Percentiles rank a stretch among this genome's conserved stretches.
Conservation (phyloP, 2,797 vertebrate species). For the Melanotaenia trifasciata region DNA sequence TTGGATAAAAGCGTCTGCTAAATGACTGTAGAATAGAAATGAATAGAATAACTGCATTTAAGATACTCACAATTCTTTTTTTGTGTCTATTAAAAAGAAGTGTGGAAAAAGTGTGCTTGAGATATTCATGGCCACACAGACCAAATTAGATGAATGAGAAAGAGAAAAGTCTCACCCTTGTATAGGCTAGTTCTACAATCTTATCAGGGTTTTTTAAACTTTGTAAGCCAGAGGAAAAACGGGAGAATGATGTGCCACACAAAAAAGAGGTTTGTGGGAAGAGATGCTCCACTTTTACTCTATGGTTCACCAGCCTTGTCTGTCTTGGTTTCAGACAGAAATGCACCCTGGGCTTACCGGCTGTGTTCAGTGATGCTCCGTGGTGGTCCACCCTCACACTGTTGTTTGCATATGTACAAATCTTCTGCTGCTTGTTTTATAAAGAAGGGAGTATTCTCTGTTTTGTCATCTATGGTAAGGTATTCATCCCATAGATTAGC, state of each 20-base stretch:
- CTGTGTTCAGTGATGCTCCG: slow-evolving; percentile 63
- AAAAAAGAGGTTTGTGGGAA: slow-evolving; percentile 58
- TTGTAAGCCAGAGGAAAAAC: slow-evolving; percentile 23
- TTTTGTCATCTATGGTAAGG: slow-evolving; percentile 45
- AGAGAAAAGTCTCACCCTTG: slow-evolving; percentile 22
- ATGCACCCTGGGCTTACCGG: slow-evolving; percentile 68
- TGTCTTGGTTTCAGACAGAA: slow-evolving; percentile 73
- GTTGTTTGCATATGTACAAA: slow-evolving; percentile 58
- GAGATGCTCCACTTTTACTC: slow-evolving; percentile 71
- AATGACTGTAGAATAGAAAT: too few relatives aligned
- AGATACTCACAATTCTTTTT: neutral
- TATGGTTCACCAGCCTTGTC: slow-evolving; percentile 66
- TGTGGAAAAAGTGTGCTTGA: neutral
- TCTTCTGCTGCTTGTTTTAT: slow-evolving; percentile 40
- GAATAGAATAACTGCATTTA: too few relatives aligned
- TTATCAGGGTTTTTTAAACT: slow-evolving; percentile 10
- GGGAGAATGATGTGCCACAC: slow-evolving; percentile 43
- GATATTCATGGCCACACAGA: neutral
- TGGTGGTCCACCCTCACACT: slow-evolving; percentile 71
- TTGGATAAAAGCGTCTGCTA: too few relatives aligned
- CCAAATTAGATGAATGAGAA: neutral
- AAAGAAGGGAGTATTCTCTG: slow-evolving; percentile 52
- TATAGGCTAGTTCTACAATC: slow-evolving; percentile 19
- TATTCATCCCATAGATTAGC: slow-evolving; percentile 39
- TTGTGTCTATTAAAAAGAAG: neutral